These are phyloP conservation scores for Sparidentex hasta DNA, from an alignment of 2,797 vertebrate genomes.

Conservation along the genomic window DNA sequence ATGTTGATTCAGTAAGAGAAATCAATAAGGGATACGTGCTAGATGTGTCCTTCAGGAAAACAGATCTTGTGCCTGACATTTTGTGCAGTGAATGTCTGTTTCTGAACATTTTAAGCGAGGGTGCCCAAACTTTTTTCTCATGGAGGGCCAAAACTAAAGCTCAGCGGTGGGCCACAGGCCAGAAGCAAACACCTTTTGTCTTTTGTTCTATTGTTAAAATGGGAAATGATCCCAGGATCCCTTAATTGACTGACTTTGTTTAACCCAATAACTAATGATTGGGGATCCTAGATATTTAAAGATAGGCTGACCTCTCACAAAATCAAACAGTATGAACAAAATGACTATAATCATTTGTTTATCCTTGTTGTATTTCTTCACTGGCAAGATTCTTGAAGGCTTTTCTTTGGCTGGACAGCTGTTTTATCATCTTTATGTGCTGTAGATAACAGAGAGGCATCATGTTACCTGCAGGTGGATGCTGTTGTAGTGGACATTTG, in stretches of 20 bases:
- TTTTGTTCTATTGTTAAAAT: too few species aligned
- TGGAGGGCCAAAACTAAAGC: too few species aligned
- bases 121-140: background rate
- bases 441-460: slow-evolving; percentile 26
- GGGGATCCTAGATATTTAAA: too few species aligned
- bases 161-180: too few species aligned
- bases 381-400: background rate
- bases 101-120: background rate
- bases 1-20: background rate
- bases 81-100: background rate
- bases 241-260: too few species aligned
- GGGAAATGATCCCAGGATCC: too few species aligned
- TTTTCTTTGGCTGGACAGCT: slow-evolving; percentile 9
- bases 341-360: too few species aligned
- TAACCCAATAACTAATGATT: too few species aligned
- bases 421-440: slow-evolving; percentile 28
- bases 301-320: too few species aligned
- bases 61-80: background rate
- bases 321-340: too few species aligned
- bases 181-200: too few species aligned
- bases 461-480: slow-evolving; percentile 56
- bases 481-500: slow-evolving; percentile 8
- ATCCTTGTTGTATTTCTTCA: too few species aligned
- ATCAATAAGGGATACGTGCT: background rate
- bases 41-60: background rate